Base-by-base conservation (phyloP, 2,113 vertebrate species). In the Cygnus atratus region DNA sequence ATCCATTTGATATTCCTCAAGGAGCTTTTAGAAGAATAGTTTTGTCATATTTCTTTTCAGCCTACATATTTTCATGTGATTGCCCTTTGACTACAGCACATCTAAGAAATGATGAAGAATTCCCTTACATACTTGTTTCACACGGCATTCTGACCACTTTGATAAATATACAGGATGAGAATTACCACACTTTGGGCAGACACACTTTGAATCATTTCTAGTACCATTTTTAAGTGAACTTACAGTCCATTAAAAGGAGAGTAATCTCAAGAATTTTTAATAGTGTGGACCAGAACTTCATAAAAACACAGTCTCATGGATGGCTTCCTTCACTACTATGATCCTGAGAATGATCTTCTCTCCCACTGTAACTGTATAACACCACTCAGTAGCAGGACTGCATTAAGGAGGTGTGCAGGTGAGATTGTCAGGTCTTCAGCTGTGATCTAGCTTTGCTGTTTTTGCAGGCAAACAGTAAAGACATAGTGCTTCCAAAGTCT, bases 1-100 rank as follows among this genome's bases (percentile, higher is more conserved):
- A 75, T 93, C 43, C 61, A 81, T 81, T 86, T 89, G 87, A 68
- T 87, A 85, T 80, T 96, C 76, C 71, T 90, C 19, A 66, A 84
- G 77, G 95, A 97, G 65, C 84, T 97, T 76, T 92, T 83, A 93
- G 72, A 76, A 50, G 58, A 81, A 86, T 52, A 88, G 82, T 89
- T 92, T 79, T 90, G 50, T 80, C 68, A 33, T 93, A 90, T 91
- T 93, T 48, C 57, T 90, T 95, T 55, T 61, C 55, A 91, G 39
- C 37, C 62, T 46, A 15, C 79, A 35, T 88, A 95, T 57, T 88
- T 95, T 84, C 96, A 75, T 52, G n/a, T 82, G 77, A 73, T 61
- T 48, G 26, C 37, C 66, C 81, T 93, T 84, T n/a, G 3, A 84
- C 71, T 87, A n/a, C 15, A 29, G 61, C 63, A 50, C 39, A 66